Evolutionary conservation across 2,797 vertebrate genomes (phyloP).

Genomic region (Argya squamiceps): DNA sequence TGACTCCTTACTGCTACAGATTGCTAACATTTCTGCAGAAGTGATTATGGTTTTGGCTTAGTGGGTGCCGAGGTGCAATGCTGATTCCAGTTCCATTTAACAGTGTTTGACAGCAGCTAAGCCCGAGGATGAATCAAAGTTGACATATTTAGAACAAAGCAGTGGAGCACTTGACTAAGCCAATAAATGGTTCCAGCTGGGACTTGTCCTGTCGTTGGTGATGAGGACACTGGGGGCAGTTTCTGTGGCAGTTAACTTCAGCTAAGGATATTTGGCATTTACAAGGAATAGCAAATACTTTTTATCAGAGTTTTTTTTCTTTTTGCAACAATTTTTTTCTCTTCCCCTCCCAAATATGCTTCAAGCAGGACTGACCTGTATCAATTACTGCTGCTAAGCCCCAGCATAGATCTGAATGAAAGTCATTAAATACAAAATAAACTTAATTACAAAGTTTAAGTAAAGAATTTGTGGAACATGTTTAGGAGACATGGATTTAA

Average conservation of each 20-base stretch:
- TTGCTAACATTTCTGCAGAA: constrained; percentile 17
- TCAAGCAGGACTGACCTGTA: neutral
- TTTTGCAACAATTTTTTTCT: neutral
- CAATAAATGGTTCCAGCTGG: constrained; percentile 71
- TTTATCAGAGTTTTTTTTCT: neutral
- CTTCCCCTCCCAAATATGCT: rapidly evolving
- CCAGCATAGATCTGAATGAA: neutral
- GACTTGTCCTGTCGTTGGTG: constrained; percentile 38
- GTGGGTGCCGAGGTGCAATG: constrained; percentile 39
- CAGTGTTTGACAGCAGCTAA: constrained; percentile 62
- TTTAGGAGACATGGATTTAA: neutral
- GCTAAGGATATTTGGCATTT: constrained; percentile 3
- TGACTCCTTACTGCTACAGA: neutral
- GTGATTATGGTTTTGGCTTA: constrained; percentile 47
- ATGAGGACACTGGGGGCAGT: constrained; percentile 5
- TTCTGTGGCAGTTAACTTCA: neutral
- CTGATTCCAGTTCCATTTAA: constrained; percentile 61
- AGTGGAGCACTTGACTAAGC: constrained; percentile 56
- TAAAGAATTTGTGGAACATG: neutral
- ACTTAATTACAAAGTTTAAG: neutral
- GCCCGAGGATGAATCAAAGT: constrained; percentile 55
- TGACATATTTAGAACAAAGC: constrained; percentile 71
- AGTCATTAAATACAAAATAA: neutral
- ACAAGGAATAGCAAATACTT: neutral
- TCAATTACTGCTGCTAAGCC: neutral